phyloP scores from a whole-genome alignment of 2,888 invertebrate genomes.

The Tachina fera region DNA sequence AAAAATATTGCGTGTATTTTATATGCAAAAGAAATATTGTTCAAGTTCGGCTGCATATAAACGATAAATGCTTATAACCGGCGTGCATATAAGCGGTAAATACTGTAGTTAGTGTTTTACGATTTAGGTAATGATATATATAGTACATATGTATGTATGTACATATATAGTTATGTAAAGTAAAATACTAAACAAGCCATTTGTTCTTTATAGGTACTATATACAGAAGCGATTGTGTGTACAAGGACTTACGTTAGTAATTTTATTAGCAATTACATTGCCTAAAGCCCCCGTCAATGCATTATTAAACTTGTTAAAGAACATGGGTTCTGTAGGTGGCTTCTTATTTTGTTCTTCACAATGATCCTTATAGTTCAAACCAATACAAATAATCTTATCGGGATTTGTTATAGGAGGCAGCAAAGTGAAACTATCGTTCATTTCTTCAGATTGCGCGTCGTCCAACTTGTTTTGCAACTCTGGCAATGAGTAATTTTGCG shows the following conservation, averaged over 20 bases:
- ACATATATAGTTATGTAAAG: no score
- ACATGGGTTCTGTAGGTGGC: conserved; percentile 90
- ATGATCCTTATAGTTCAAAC: conserved; percentile 93
- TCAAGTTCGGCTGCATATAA: no score
- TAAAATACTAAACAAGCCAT: no score
- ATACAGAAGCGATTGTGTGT: no score
- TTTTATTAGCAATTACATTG: conserved; percentile 86
- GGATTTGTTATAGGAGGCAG: conserved; percentile 90
- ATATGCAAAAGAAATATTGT: no score
- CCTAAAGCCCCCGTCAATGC: conserved; percentile 89
- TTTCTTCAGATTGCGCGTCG: conserved; percentile 71
- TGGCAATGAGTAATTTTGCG: conserved; percentile 79
- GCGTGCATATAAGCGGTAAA: no score
- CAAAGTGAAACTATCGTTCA: conserved; percentile 74
- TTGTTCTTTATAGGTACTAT: no score
- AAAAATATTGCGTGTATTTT: no score
- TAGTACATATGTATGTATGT: no score
- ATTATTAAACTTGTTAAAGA: conserved; percentile 94
- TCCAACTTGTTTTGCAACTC: conserved; percentile 78
- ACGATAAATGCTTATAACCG: no score
- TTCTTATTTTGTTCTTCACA: conserved; percentile 91
- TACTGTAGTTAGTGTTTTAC: no score
- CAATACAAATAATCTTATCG: conserved; percentile 93
- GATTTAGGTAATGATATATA: no score
- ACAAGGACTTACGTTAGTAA: conserved; percentile 84